Percentiles rank a stretch among this genome's conserved stretches.
phyloP scores from a whole-genome alignment of 2,797 vertebrate genomes.

The Enteromius afrohamiltoni region DNA sequence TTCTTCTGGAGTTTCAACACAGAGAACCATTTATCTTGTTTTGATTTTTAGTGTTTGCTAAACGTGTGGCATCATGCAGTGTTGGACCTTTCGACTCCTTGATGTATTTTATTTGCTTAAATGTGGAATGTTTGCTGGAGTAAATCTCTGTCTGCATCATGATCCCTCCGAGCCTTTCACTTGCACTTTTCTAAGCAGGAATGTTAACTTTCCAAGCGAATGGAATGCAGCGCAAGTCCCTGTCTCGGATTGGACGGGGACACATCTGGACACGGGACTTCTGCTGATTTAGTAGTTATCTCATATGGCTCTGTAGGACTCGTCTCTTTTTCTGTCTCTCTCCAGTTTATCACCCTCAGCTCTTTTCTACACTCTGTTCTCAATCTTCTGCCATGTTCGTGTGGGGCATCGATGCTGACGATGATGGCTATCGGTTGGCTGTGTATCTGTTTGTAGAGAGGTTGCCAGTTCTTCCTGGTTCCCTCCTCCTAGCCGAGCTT shows the following conservation, averaged over 20 bases:
- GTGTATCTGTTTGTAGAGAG: slow-evolving; percentile 77
- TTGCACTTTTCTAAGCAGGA: slow-evolving; percentile 2
- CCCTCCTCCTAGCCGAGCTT: slow-evolving; percentile 70
- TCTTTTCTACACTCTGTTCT: slow-evolving; percentile 55
- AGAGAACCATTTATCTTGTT: not conserved
- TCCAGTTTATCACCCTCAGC: slow-evolving; percentile 41
- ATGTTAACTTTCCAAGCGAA: not conserved
- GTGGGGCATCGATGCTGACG: slow-evolving; percentile 44
- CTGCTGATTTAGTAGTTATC: slow-evolving; percentile 15
- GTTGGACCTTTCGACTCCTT: slow-evolving; percentile 5
- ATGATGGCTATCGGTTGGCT: slow-evolving; percentile 63
- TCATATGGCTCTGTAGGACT: slow-evolving; percentile 43
- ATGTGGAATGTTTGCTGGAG: not conserved
- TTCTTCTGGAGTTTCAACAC: not conserved
- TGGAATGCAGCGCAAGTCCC: not conserved
- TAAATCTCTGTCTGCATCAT: not conserved
- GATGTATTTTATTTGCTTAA: not conserved
- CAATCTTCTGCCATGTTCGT: slow-evolving; percentile 20
- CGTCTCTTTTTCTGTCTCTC: slow-evolving; percentile 10
- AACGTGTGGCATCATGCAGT: not conserved
- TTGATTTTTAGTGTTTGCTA: not conserved
- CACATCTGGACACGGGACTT: not conserved
- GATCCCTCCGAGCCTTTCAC: not conserved
- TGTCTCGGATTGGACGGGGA: not conserved
- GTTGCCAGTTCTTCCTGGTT: slow-evolving; percentile 74